These are phyloP conservation scores for Sarcophaga peregrina DNA, from an alignment of 1,140 invertebrate genomes.

Conservation along the genomic window DNA sequence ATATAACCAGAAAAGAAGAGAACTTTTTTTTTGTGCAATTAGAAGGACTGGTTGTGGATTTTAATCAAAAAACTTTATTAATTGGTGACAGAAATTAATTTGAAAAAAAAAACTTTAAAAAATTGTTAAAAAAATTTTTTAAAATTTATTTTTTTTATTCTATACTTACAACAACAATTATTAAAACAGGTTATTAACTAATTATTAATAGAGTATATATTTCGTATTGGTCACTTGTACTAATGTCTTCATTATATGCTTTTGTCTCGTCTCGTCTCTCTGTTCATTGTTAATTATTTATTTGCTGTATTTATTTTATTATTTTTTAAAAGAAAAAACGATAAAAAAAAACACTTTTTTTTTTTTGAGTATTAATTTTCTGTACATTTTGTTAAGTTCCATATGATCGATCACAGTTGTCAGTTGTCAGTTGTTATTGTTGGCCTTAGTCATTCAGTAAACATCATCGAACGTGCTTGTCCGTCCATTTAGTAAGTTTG, in stretches of 20 bases:
- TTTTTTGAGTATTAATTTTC: neutral
- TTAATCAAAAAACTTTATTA: no score
- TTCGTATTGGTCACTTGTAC: no score
- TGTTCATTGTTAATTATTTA: neutral
- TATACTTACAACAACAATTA: no score
- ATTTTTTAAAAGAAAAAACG: neutral
- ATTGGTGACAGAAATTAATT: no score
- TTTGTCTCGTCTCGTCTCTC: neutral
- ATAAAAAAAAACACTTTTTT: no score
- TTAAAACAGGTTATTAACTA: no score
- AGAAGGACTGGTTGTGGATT: no score
- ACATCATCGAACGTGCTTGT: neutral
- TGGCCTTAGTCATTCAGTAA: neutral
- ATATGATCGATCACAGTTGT: neutral
- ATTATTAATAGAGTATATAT: no score
- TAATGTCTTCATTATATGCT: neutral
- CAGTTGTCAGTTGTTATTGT: neutral
- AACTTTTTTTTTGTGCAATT: no score
- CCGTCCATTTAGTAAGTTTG: constrained; percentile 16
- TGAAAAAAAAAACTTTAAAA: no score
- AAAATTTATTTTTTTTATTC: no score
- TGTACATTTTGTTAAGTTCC: neutral
- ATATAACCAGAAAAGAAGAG: no score
- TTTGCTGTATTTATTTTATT: neutral
- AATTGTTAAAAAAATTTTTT: neutral